Conservation (phyloP, 2,888 invertebrate genomes). For the Polydrusus pterygomalis region DNA sequence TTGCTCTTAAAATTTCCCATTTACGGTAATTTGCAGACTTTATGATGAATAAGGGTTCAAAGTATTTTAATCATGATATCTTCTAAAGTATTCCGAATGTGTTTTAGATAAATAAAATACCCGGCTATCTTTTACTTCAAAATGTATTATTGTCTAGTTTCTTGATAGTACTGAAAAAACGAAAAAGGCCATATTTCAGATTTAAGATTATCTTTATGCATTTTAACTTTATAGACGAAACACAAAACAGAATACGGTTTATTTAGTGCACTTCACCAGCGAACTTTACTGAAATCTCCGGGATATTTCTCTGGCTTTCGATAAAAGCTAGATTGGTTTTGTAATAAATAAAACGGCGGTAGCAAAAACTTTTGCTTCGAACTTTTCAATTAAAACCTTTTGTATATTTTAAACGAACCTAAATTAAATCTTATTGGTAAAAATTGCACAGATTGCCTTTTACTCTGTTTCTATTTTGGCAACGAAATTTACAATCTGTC, state of each 20-base stretch:
- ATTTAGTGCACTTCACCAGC: not conserved
- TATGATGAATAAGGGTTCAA: too few species aligned
- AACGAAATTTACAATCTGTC: too few species aligned
- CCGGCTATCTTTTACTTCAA: too few species aligned
- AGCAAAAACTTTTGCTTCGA: not conserved
- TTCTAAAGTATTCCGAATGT: too few species aligned
- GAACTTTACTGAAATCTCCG: slow-evolving; percentile 1
- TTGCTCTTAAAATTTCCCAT: too few species aligned
- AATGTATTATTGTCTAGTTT: too few species aligned
- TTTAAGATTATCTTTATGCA: not conserved
- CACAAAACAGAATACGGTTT: not conserved
- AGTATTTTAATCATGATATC: too few species aligned
- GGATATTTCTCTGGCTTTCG: not conserved
- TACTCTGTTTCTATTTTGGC: not conserved
- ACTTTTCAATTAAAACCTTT: not conserved
- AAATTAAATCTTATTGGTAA: not conserved
- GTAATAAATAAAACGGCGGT: not conserved
- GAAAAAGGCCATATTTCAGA: not conserved
- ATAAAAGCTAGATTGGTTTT: slow-evolving; percentile 5
- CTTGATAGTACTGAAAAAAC: too few species aligned
- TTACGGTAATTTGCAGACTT: too few species aligned
- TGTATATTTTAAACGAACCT: not conserved
- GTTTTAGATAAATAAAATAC: too few species aligned
- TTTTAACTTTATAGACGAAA: not conserved
- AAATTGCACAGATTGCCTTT: not conserved